Conservation (phyloP, 2,888 invertebrate genomes). For the Dynastes grantii region DNA sequence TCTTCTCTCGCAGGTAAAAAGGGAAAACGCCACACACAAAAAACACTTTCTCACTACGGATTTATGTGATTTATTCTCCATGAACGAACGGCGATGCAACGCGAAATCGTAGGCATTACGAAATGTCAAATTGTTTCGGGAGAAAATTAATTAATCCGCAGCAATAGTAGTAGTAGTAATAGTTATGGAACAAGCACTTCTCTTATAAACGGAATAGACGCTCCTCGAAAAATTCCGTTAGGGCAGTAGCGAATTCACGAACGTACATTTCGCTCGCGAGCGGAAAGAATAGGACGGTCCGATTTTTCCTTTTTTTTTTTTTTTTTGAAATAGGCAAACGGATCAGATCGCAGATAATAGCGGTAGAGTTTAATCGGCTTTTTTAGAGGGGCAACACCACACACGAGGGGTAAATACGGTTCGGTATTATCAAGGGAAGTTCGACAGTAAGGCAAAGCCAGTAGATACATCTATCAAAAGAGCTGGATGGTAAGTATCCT, state of each 20-base stretch:
- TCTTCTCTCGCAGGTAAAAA: background rate
- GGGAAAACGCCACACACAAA: slow-evolving; percentile 29
- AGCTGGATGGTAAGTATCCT: no score
- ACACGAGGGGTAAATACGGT: background rate
- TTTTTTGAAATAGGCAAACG: background rate
- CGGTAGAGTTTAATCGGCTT: slow-evolving; percentile 33
- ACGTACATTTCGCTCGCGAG: background rate
- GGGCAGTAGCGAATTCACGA: background rate
- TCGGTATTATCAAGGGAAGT: slow-evolving; percentile 7
- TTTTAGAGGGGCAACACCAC: slow-evolving; percentile 50
- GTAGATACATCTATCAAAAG: no score
- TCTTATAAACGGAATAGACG: background rate
- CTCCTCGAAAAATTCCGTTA: slow-evolving; percentile 23
- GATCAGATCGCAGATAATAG: slow-evolving; percentile 31
- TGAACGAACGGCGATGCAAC: slow-evolving; percentile 8
- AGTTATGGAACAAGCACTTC: background rate
- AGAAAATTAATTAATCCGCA: no score
- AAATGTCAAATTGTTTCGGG: slow-evolving; percentile 53
- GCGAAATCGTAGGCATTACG: slow-evolving; percentile 46
- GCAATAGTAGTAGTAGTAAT: background rate
- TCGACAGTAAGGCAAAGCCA: no score
- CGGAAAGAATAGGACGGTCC: background rate
- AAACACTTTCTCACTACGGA: slow-evolving; percentile 16
- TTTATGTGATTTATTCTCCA: slow-evolving; percentile 14
- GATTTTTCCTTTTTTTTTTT: background rate